Conservation (phyloP, 2,888 invertebrate genomes). For the Achlya flavicornis region DNA sequence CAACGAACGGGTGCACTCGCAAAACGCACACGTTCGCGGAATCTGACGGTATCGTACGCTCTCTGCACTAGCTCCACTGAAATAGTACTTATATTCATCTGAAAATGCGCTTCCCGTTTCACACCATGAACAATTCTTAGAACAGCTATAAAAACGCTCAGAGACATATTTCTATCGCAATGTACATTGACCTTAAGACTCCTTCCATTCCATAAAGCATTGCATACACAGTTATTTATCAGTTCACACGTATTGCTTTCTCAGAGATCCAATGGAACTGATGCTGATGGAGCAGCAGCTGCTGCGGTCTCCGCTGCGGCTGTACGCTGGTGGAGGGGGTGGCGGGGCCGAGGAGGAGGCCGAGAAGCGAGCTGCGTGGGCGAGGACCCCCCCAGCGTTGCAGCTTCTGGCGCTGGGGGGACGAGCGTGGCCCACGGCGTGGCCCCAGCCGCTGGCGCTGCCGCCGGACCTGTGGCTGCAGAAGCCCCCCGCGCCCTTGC, state of each 20-base stretch:
- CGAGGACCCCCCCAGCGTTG: slow-evolving; percentile 75
- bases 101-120: slow-evolving; percentile 2
- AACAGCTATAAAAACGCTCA: neutral
- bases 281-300: slow-evolving; percentile 91
- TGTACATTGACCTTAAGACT: neutral
- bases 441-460: slow-evolving; percentile 91
- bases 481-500: slow-evolving; percentile 87
- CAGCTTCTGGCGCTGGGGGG: slow-evolving; percentile 83
- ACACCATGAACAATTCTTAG: slow-evolving; percentile 2
- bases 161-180: slow-evolving; percentile 1
- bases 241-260: slow-evolving; percentile 45
- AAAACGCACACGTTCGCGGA: slow-evolving; percentile 59
- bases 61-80: slow-evolving; percentile 23
- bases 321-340: slow-evolving; percentile 86
- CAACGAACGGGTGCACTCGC: slow-evolving; percentile 64
- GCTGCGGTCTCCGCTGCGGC: slow-evolving; percentile 85
- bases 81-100: slow-evolving; percentile 15
- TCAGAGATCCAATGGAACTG: slow-evolving; percentile 91
- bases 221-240: slow-evolving; percentile 13
- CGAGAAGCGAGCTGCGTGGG: slow-evolving; percentile 83
- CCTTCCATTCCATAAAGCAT: slow-evolving; percentile 16
- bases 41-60: slow-evolving; percentile 37
- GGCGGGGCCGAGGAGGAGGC: slow-evolving; percentile 83
- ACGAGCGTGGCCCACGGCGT: slow-evolving; percentile 94
- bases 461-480: slow-evolving; percentile 97